Evolutionary conservation across 2,888 invertebrate species (phyloP), one percentile per base, ranked within the genome.

Genomic region (Agonopterix heracliana): DNA sequence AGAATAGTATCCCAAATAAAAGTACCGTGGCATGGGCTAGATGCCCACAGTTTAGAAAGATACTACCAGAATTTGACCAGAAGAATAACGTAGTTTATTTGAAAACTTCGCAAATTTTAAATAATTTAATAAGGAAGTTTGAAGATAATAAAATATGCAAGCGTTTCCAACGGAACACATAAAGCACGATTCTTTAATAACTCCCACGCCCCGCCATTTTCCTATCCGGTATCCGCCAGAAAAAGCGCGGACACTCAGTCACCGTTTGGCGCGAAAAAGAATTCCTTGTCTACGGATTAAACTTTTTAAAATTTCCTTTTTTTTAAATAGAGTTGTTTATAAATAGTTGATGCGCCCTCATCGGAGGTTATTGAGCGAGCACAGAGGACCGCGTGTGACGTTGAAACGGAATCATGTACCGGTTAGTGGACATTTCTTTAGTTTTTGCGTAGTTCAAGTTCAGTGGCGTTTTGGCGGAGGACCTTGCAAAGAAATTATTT

Each of bases 391-490:
- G 61, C 61, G 66, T 62, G 67, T 60, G 66, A 56, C 58, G 63
- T 58, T 59, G 59, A 59, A 54, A 50, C 54, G 54, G 59, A 26
- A 26, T 57, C 54, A 80, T 86, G 83, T 81, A 80, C 79, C 80
- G 85, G 85, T 86, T 70, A 85, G 85, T 84, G 59, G 47, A 48
- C 56, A 56, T 67, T 67, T 53, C 53, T 55, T 65, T 66, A 60
- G 55, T 58, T 59, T 54, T 57, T 59, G 53, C 59, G 57, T 51
- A 57, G 57, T 60, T 54, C 52, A 49, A 35, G 45, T 50, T 50
- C 10, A 26, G 49, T 34, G 35, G 35, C 34, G 5, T 35, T 11
- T 41, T 41, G 41, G 12, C 9, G 8, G 11, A 9, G 9, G 12
- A 12, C 9, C 11, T 41, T 41, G 10, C 3, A 41, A 9, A 12